Base-by-base conservation (phyloP, 2,797 vertebrate genomes). In the Pseudotriccus pelzelni region DNA sequence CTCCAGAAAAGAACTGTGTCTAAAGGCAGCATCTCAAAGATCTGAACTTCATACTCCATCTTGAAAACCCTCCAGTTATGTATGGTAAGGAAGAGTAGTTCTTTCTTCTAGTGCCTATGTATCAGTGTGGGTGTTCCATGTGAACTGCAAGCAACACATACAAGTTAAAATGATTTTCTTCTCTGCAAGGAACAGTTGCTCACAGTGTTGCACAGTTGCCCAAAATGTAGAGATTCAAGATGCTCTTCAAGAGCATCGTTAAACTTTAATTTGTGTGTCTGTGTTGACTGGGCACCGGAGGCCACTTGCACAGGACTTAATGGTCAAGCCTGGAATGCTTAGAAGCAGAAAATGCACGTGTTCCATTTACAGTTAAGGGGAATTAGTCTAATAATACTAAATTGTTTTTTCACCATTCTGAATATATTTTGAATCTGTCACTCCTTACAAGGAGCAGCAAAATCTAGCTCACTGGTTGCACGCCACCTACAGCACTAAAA, bases 401-500 rank as follows among this genome's bases (percentile, higher is more conserved):
- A 24, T 11, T 14, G 39, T 5, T 19, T 34, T 63, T 34, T 46
- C 21, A 63, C 21, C 22, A 37, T 37, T 82, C 44, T 28, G 28
- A 85, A 25, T 36, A 10, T 74, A 32, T 50, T 80, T 60, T 60
- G 63, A 25, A 63, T 55, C 39, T 89, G 28, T 8, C 12, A 39
- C 13, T 81, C 36, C 46, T 39, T 58, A 68, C 15, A 36, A 70
- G 41, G 20, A 59, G 6, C 49, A 53, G 49, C 23, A 59, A 89
- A 85, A 49, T 25, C 24, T 28, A 55, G 8, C 46, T 62, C 21
- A 41, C 47, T 47, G 6, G 20, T 49, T 77, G 28, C 24, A 79
- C 0, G 0, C 17, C 14, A 39, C 11, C 34, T 63, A n/a, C 13
- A 53, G 36, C 0, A 1, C 32, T 60, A 22, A 49, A 49, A 34